Evolutionary conservation across 1,140 invertebrate species (phyloP), one percentile per base, ranked within the genome.

Genomic region (Tribolium madens): DNA sequence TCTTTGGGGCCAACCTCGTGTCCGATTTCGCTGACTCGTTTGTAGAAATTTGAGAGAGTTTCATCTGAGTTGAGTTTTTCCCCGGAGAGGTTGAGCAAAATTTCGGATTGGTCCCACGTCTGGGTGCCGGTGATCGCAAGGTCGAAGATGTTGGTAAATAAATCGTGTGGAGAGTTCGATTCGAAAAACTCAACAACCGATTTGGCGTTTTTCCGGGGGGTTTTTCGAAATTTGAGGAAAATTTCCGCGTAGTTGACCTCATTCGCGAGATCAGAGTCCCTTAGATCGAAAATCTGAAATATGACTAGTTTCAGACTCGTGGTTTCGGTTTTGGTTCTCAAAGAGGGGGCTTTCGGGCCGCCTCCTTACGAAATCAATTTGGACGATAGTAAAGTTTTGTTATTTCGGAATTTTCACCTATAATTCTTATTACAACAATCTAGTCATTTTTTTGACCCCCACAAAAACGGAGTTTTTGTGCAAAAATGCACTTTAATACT

Each of bases 261-360:
- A 7, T 83, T 77, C n/a, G 84, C 85, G 0, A 88, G 26, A 69
- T 82, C 73, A 9, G 83, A 85, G 5, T 87, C 79, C 76, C 87
- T 77, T 46, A 89, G 74, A 60, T 86, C 82, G 72, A 87, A 88
- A 13, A 87, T 87, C 88, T 89, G 79, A 18, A 84, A 85, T 15
- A 72, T 64, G 57, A 31, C 33, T 18, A 26, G 10, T 71, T 9
- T 71, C 15, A 18, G 31, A n/a, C n/a, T n/a, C 47, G 12, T 21
- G 42, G 2, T 71, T 15, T 10, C 10, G 0, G 5, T 42, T 33
- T 47, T 46, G 5, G 4, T 17, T 50, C 10, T n/a, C 0, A 4
- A 64, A 64, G 26, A 10, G 9, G 10, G 9, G 5, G 9, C 17
- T 5, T 26, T 60, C 13, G 21, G 53, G 53, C 53, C 53, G 9